Base-by-base conservation (phyloP, 2,888 invertebrate genomes). In the Fissipunctia ypsillon region DNA sequence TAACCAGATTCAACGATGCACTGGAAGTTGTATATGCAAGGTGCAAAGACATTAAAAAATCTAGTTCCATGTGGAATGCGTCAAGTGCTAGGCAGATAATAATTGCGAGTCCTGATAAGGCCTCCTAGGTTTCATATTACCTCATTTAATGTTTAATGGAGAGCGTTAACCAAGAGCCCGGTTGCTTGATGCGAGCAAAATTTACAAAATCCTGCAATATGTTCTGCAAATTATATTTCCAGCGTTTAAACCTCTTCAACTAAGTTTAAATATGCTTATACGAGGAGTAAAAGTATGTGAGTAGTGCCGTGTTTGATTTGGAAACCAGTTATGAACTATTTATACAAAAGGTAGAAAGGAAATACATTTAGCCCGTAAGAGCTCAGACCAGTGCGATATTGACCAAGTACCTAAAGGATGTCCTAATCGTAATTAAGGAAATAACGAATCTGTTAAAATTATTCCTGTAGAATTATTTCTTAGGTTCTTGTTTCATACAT, bases 41-140 rank as follows among this genome's bases (percentile, higher is more conserved):
- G 52, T 59, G 75, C 71, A 72, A 73, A 74, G 57, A 79, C 73
- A 75, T 84, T 73, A 76, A 78, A 79, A 78, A 79, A 76, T 84
- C 86, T 68, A 38, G 86, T 84, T 82, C 56, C 52, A 67, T 41
- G 60, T 54, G 60, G 83, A 69, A 83, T 84, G 81, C 56, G 57
- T 76, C 75, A 63, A 84, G 70, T 76, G 50, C 61, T 69, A 61
- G 54, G 57, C 25, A 52, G 79, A 83, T 69, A 81, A 69, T 77
- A 64, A 76, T 81, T 76, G 54, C 61, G 25, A 68, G 12, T 52
- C 67, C 73, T 69, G 78, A 73, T 78, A 77, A 71, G 61, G 66
- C 28, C 52, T 50, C 35, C 35, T 43, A 19, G 60, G 67, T 48
- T 63, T 56, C 48, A 65, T 63, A 45, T 69, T 59, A 70, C 66